These are phyloP conservation scores for Ctenoplectra terminalis DNA, from an alignment of 1,140 invertebrate species.

Conservation along the genomic window DNA sequence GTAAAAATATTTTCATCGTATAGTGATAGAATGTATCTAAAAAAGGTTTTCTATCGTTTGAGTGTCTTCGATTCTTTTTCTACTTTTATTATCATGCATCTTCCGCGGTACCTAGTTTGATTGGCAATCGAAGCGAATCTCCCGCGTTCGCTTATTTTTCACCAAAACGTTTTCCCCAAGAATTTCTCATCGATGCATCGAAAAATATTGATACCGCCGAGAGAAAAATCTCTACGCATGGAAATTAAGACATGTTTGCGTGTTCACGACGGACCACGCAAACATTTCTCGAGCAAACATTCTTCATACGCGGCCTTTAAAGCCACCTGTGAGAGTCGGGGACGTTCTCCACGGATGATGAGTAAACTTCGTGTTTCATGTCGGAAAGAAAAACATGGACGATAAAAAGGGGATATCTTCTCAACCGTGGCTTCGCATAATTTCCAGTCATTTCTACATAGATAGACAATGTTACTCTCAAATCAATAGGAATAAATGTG, in stretches of 20 bases:
- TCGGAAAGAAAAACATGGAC: neutral
- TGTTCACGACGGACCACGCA: conserved; percentile 1
- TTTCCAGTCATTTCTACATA: neutral
- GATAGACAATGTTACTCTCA: too few species aligned
- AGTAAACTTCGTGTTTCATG: conserved; percentile 22
- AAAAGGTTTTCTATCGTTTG: neutral
- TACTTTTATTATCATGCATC: neutral
- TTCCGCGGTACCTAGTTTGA: neutral
- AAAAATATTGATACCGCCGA: neutral
- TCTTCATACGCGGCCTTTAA: conserved; percentile 2
- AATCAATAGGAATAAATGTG: too few species aligned
- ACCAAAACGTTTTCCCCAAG: too few species aligned
- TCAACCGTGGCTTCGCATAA: neutral
- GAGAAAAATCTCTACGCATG: neutral
- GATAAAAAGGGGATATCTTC: too few species aligned
- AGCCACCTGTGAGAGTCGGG: conserved; percentile 12
- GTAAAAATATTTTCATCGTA: too few species aligned
- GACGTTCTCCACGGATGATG: conserved; percentile 5
- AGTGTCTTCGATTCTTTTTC: neutral
- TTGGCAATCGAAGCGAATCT: too few species aligned
- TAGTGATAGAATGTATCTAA: too few species aligned
- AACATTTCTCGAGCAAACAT: conserved; percentile 25
- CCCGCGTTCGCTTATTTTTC: neutral
- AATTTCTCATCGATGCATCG: neutral
- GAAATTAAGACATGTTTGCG: conserved; percentile 28